A percentile compares a stretch with the other conserved stretches of the same genome.
Evolutionary conservation across 2,113 vertebrate species (phyloP).

Genomic region (Pachypanchax playfairii): DNA sequence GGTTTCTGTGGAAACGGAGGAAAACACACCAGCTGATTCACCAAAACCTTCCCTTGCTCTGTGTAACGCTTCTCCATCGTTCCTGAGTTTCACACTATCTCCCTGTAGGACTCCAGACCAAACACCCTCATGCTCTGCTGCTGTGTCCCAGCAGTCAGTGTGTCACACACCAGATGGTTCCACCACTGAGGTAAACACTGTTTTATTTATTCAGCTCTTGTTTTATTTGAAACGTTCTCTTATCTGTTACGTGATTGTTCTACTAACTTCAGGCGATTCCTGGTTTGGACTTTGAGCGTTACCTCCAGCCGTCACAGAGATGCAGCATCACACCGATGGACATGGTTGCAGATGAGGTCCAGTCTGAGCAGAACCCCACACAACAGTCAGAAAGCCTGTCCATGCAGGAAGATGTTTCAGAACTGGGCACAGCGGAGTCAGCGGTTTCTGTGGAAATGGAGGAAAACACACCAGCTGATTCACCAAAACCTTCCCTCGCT

Average conservation of each 20-base stretch:
- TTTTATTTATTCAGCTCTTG: too few relatives aligned
- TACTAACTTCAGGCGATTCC: conserved; percentile 53
- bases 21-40: conserved; percentile 11
- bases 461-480: neutral
- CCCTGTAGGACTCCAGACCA: conserved; percentile 24
- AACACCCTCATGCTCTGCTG: conserved; percentile 7
- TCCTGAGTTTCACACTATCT: conserved; percentile 57
- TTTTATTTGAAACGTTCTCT: neutral
- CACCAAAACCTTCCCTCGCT: conserved; percentile 11
- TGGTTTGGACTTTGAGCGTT: conserved; percentile 77
- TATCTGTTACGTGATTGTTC: neutral
- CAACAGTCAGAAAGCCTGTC: conserved; percentile 2
- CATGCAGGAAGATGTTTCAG: conserved; percentile 1
- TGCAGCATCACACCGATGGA: conserved; percentile 61
- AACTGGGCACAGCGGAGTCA: neutral
- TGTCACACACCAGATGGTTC: conserved; percentile 48
- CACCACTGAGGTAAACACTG: conserved; percentile 53
- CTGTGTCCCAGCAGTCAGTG: conserved; percentile 30
- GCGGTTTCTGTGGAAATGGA: too few relatives aligned
- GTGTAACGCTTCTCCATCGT: conserved; percentile 9
- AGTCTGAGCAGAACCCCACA: neutral
- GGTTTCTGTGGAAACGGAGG: conserved; percentile 17
- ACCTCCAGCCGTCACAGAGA: conserved; percentile 68
- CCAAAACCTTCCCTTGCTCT: conserved; percentile 9
- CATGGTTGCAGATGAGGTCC: neutral